Conservation (phyloP, 1,140 invertebrate genomes). For the Neodiprion lecontei region DNA sequence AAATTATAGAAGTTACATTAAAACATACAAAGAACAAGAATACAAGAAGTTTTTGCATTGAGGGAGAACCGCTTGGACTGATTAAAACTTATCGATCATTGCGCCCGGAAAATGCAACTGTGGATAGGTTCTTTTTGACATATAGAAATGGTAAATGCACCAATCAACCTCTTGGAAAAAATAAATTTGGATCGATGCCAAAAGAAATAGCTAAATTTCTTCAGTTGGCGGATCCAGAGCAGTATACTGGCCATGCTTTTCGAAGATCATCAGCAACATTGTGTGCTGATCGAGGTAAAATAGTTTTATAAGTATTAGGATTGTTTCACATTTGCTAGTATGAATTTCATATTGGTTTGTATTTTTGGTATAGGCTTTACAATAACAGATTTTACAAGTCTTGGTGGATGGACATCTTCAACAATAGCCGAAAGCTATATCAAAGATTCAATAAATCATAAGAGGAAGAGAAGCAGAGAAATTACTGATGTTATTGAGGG, state of each 20-base stretch:
- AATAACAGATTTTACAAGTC: slow-evolving; percentile 16
- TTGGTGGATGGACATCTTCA: slow-evolving; percentile 25
- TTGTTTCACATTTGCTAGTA: no score
- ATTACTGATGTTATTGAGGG: no score
- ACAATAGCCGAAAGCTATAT: slow-evolving; percentile 21
- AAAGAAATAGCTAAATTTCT: slow-evolving; percentile 28
- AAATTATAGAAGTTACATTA: background rate
- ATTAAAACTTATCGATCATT: background rate
- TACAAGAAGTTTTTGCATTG: no score
- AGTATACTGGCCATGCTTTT: slow-evolving; percentile 32
- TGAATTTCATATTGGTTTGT: no score
- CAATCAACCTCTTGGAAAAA: slow-evolving; percentile 28
- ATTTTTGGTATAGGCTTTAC: slow-evolving; percentile 13
- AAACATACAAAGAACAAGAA: no score
- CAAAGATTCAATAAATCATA: background rate
- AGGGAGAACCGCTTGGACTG: no score
- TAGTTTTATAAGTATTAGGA: no score
- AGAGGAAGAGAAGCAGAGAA: no score
- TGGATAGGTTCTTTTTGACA: slow-evolving; percentile 20
- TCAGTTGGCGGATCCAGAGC: slow-evolving; percentile 21
- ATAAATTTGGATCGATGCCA: slow-evolving; percentile 28
- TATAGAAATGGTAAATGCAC: slow-evolving; percentile 30
- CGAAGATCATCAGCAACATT: slow-evolving; percentile 27
- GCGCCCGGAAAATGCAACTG: slow-evolving; percentile 22
- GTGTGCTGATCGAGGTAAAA: slow-evolving; percentile 14